phyloP scores from a whole-genome alignment of 2,888 invertebrate genomes.

The Plagodis dolabraria region DNA sequence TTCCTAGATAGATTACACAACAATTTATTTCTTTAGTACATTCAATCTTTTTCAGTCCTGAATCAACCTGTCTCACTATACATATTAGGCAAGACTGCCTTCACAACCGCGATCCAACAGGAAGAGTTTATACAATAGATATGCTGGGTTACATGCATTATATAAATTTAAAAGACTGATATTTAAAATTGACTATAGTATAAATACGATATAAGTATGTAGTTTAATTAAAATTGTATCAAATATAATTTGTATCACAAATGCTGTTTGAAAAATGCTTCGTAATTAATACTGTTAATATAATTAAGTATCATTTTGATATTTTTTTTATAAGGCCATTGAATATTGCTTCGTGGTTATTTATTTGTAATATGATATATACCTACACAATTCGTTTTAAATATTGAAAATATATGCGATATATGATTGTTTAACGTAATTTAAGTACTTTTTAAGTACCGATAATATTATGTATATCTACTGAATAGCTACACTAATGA shows the following conservation, averaged over 20 bases:
- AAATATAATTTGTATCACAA: conserved; percentile 55
- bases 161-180: conserved; percentile 6
- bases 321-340: conserved; percentile 69
- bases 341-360: conserved; percentile 64
- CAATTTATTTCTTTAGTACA: no score
- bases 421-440: conserved; percentile 34
- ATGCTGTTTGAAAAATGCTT: conserved; percentile 56
- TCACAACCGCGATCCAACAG: conserved; percentile 40
- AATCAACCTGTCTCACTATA: background rate
- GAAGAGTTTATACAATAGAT: background rate
- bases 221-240: conserved; percentile 21
- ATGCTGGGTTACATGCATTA: conserved; percentile 1
- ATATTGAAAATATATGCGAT: conserved; percentile 33
- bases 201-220: conserved; percentile 5
- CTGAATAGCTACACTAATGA: conserved; percentile 70
- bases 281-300: conserved; percentile 66
- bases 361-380: conserved; percentile 29
- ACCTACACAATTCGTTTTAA: conserved; percentile 1
- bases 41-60: no score
- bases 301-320: conserved; percentile 50
- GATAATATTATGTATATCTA: conserved; percentile 43
- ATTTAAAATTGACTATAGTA: conserved; percentile 7
- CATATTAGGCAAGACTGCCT: conserved; percentile 36
- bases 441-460: conserved; percentile 79
- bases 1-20: no score